Conservation (phyloP, 2,888 invertebrate genomes). For the Tuberolachnus salignus region DNA sequence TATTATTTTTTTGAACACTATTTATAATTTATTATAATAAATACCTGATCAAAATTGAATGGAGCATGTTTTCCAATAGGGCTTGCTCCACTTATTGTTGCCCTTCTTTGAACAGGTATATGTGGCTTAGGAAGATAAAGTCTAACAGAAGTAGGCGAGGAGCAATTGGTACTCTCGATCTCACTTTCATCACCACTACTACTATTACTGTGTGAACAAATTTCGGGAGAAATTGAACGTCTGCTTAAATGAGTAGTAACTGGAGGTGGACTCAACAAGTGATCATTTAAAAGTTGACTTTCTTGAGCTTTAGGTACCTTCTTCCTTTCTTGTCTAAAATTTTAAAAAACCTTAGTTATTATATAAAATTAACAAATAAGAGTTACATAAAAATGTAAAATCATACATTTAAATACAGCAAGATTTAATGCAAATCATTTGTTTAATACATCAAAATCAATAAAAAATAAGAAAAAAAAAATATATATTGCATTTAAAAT, state of each 20-base stretch:
- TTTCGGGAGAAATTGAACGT: conserved; percentile 50
- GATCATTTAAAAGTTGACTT: conserved; percentile 38
- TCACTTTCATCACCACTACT: conserved; percentile 58
- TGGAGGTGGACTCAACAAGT: conserved; percentile 46
- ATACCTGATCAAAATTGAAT: conserved; percentile 73
- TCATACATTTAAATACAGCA: too few relatives aligned
- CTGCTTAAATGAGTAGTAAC: conserved; percentile 3
- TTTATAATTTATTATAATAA: conserved; percentile 25
- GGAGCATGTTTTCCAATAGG: conserved; percentile 71
- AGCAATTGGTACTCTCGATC: conserved; percentile 59
- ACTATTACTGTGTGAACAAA: conserved; percentile 56
- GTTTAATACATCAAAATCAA: too few relatives aligned
- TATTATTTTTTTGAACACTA: neutral
- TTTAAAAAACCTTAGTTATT: neutral
- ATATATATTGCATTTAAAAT: too few relatives aligned
- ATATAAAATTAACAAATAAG: neutral
- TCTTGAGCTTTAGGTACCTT: conserved; percentile 32
- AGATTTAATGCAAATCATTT: too few relatives aligned
- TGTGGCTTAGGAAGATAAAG: conserved; percentile 79
- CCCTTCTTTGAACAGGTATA: conserved; percentile 77
- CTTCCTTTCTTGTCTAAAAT: conserved; percentile 45
- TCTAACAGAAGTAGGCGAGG: conserved; percentile 63
- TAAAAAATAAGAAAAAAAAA: too few relatives aligned
- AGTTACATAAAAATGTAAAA: neutral
- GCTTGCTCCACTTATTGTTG: conserved; percentile 85